Evolutionary conservation across 2,888 invertebrate species (phyloP).

Genomic region (Caenorhabditis sp.): DNA sequence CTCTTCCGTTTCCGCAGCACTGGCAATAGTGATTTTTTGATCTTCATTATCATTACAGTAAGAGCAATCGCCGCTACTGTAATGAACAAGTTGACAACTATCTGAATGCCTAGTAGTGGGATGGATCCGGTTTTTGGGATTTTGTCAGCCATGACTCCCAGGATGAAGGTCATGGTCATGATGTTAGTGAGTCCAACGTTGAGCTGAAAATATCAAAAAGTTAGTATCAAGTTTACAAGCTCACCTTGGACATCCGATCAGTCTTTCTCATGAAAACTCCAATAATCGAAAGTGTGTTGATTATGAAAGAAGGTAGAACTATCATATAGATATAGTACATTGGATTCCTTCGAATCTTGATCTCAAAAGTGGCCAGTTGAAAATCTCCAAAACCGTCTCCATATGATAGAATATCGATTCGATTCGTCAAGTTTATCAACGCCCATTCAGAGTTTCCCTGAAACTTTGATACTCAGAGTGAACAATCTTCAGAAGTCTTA

Average conservation of each 20-base stretch:
- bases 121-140: slow-evolving; percentile 2
- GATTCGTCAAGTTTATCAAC: slow-evolving; percentile 19
- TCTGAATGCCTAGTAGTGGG: not conserved
- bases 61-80: not conserved
- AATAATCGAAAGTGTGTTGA: slow-evolving; percentile 44
- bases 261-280: slow-evolving; percentile 1
- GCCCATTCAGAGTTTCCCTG: slow-evolving; percentile 39
- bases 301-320: slow-evolving; percentile 17
- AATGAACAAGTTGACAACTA: not conserved
- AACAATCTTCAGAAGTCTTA: not conserved
- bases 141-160: not conserved
- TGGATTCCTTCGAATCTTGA: slow-evolving; percentile 43
- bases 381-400: not conserved
- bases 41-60: not conserved
- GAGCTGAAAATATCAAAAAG: not conserved
- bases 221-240: not conserved
- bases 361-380: slow-evolving; percentile 16
- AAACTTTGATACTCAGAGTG: not conserved
- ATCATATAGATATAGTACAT: slow-evolving; percentile 48
- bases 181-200: not conserved
- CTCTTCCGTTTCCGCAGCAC: not conserved
- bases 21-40: not conserved
- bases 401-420: slow-evolving; percentile 8
- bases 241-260: not conserved
- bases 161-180: not conserved